phyloP scores from a whole-genome alignment of 2,797 vertebrate genomes.

The Chrysocyon brachyurus region DNA sequence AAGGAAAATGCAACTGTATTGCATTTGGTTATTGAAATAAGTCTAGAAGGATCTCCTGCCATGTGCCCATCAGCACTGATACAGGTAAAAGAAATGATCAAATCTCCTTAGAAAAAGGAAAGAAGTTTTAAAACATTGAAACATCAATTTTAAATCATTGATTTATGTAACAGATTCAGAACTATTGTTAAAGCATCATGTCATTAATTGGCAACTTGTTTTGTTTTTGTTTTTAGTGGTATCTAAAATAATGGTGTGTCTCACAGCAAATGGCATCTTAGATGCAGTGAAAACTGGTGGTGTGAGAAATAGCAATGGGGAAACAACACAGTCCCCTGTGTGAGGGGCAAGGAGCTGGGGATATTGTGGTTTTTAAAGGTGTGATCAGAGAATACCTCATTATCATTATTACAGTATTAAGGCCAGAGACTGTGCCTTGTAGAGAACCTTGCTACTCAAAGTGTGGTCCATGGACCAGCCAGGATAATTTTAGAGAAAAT shows the following conservation, averaged over 20 bases:
- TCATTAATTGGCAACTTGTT: background rate
- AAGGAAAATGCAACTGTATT: background rate
- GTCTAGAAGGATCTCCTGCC: background rate
- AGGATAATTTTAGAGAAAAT: background rate
- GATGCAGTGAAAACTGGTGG: background rate
- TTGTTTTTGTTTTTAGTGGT: background rate
- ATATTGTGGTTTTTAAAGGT: background rate
- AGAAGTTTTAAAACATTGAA: background rate
- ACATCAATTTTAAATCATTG: background rate
- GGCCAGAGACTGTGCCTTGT: background rate
- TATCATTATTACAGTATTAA: background rate
- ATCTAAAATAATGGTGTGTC: background rate
- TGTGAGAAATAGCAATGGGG: background rate
- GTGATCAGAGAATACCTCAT: background rate
- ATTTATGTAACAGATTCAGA: background rate
- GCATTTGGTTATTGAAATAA: background rate
- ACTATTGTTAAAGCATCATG: background rate
- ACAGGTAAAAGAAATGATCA: background rate
- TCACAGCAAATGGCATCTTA: background rate
- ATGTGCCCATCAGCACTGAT: background rate
- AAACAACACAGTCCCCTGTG: background rate
- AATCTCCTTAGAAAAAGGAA: background rate
- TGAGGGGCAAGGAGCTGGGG: background rate
- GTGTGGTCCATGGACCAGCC: background rate
- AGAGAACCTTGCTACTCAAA: background rate